Evolutionary conservation across 1,140 invertebrate species (phyloP).

Genomic region (Lordiphosa mommai): DNA sequence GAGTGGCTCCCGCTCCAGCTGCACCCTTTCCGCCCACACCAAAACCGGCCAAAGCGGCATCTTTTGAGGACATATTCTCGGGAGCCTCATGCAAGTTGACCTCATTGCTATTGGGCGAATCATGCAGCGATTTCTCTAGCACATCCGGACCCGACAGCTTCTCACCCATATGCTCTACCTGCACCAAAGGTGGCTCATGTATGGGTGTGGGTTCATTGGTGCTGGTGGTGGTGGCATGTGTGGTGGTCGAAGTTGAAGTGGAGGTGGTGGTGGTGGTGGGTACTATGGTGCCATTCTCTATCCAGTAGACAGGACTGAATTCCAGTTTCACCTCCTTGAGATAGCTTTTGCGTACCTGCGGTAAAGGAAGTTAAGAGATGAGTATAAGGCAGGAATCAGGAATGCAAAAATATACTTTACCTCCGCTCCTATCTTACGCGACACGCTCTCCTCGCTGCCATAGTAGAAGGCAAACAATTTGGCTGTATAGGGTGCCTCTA

Average conservation of each 20-base stretch:
- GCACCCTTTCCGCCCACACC: slow-evolving; percentile 22
- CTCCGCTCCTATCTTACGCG: slow-evolving; percentile 65
- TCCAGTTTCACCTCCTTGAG: slow-evolving; percentile 84
- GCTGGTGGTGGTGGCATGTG: slow-evolving; percentile 82
- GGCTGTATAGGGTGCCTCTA: slow-evolving; percentile 86
- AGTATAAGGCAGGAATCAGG: neutral
- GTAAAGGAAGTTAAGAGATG: neutral
- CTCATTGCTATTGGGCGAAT: slow-evolving; percentile 58
- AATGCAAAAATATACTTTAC: slow-evolving; percentile 20
- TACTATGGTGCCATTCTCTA: slow-evolving; percentile 86
- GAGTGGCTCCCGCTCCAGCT: slow-evolving; percentile 2
- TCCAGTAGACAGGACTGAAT: slow-evolving; percentile 87
- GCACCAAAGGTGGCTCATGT: slow-evolving; percentile 76
- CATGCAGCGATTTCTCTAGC: slow-evolving; percentile 65
- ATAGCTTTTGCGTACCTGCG: slow-evolving; percentile 82
- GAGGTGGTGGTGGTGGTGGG: slow-evolving; percentile 88
- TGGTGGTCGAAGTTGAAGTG: slow-evolving; percentile 86
- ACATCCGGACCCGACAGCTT: slow-evolving; percentile 66
- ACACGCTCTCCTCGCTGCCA: slow-evolving; percentile 80
- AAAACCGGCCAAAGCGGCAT: slow-evolving; percentile 60
- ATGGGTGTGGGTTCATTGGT: slow-evolving; percentile 79
- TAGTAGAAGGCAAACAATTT: slow-evolving; percentile 86
- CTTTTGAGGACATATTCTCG: slow-evolving; percentile 64
- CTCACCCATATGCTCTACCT: slow-evolving; percentile 54
- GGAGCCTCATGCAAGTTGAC: slow-evolving; percentile 62